These are phyloP conservation scores for Bombus difficillimus DNA, from an alignment of 1,140 invertebrate species.

Conservation along the genomic window DNA sequence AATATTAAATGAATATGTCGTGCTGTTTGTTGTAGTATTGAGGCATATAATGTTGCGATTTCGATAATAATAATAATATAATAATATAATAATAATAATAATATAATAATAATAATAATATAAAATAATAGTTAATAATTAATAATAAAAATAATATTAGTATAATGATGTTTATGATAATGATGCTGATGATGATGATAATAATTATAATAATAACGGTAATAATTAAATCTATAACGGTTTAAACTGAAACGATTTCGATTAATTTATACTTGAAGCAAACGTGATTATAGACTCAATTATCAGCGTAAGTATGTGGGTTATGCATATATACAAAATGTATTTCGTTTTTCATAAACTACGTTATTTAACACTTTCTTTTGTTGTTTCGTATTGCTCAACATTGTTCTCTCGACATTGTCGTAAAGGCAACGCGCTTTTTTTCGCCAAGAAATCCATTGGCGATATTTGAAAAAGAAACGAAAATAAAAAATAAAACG, in stretches of 20 bases:
- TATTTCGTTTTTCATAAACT: constrained; percentile 75
- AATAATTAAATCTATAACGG: constrained; percentile 75
- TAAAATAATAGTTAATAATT: constrained; percentile 62
- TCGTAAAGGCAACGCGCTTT: constrained; percentile 27
- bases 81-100: constrained; percentile 29
- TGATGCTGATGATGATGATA: constrained; percentile 62
- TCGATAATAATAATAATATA: constrained; percentile 53
- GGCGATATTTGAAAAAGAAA: not conserved
- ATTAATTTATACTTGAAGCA: not conserved
- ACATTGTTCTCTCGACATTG: not conserved
- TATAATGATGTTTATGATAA: constrained; percentile 68
- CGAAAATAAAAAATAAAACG: not conserved
- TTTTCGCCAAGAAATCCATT: constrained; percentile 16
- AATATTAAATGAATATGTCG: constrained; percentile 34
- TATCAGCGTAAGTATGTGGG: constrained; percentile 60
- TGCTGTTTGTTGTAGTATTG: constrained; percentile 14
- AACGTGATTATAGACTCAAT: constrained; percentile 50
- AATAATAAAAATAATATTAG: constrained; percentile 68
- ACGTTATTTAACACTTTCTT: constrained; percentile 71
- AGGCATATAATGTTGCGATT: constrained; percentile 29
- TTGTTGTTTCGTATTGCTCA: constrained; percentile 42
- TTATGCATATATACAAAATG: constrained; percentile 75
- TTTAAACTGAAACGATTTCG: constrained; percentile 75
- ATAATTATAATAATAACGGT: constrained; percentile 61
- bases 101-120: constrained; percentile 65